A percentile compares a stretch with the other conserved stretches of the same genome.
These are phyloP conservation scores for Hirudo medicinalis DNA, from an alignment of 1,140 invertebrate genomes.

Conservation along the genomic window DNA sequence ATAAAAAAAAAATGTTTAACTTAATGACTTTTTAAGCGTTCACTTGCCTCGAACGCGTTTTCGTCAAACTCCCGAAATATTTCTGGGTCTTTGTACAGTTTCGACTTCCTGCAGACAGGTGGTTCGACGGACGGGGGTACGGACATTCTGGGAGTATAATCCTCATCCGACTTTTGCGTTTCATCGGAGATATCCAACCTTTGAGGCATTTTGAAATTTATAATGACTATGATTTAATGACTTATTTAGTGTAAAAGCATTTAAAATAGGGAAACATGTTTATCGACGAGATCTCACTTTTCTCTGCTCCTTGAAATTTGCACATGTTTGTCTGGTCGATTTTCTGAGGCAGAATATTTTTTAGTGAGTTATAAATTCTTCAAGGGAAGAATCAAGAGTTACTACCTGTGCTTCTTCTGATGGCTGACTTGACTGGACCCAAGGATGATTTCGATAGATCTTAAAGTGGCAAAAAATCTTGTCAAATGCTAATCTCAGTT, in stretches of 20 bases:
- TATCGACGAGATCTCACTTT: no score
- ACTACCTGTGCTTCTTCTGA: no score
- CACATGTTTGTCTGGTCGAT: no score
- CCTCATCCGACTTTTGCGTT: neutral
- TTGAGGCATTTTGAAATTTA: neutral
- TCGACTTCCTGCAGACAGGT: constrained; percentile 74
- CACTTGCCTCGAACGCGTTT: constrained; percentile 74
- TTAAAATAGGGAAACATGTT: no score
- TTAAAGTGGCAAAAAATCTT: no score
- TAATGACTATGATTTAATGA: neutral
- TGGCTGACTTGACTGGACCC: no score
- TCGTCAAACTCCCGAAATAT: constrained; percentile 87
- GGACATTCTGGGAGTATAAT: neutral
- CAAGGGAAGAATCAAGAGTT: no score
- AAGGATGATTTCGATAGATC: no score
- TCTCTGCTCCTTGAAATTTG: no score
- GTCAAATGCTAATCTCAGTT: no score
- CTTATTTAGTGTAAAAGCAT: neutral
- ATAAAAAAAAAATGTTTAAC: neutral
- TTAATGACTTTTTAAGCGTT: constrained; percentile 24
- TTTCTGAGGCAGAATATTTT: no score
- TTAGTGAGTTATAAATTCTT: no score
- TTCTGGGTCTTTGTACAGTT: constrained; percentile 78
- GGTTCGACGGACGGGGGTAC: constrained; percentile 41
- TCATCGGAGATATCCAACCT: neutral